These are phyloP conservation scores for Diploscapter pachys DNA, from an alignment of 1,140 invertebrate species.

Conservation along the genomic window DNA sequence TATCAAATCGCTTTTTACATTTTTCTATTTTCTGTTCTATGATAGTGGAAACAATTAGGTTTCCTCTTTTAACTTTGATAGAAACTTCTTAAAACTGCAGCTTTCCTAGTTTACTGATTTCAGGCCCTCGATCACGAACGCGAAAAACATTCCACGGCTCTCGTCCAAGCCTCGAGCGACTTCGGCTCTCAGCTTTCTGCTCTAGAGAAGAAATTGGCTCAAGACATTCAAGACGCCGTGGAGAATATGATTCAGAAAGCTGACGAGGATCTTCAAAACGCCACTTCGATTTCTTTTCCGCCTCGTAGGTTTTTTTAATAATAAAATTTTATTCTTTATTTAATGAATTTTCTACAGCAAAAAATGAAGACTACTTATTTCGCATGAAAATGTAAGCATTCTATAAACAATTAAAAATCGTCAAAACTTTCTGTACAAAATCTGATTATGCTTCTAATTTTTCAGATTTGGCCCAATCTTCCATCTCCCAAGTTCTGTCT, in stretches of 20 bases:
- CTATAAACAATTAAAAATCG: background rate
- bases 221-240: conserved; percentile 59
- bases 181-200: conserved; percentile 2
- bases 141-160: background rate
- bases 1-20: too few species aligned
- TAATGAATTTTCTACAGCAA: too few species aligned
- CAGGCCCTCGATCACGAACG: too few species aligned
- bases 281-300: conserved; percentile 49
- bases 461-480: conserved; percentile 43
- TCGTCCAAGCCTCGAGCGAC: conserved; percentile 19
- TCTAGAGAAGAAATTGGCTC: conserved; percentile 5
- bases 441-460: conserved; percentile 3
- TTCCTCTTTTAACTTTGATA: too few species aligned
- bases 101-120: too few species aligned
- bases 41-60: too few species aligned
- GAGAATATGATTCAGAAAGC: conserved; percentile 58
- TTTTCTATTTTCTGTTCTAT: too few species aligned
- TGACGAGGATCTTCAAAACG: conserved; percentile 58
- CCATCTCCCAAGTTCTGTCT: conserved; percentile 18
- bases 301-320: conserved; percentile 36
- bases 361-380: too few species aligned
- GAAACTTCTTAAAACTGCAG: too few species aligned
- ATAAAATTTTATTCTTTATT: background rate
- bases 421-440: background rate
- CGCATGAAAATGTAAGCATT: background rate